phyloP scores from a whole-genome alignment of 2,888 invertebrate species.

The Caenorhabditis sp. region DNA sequence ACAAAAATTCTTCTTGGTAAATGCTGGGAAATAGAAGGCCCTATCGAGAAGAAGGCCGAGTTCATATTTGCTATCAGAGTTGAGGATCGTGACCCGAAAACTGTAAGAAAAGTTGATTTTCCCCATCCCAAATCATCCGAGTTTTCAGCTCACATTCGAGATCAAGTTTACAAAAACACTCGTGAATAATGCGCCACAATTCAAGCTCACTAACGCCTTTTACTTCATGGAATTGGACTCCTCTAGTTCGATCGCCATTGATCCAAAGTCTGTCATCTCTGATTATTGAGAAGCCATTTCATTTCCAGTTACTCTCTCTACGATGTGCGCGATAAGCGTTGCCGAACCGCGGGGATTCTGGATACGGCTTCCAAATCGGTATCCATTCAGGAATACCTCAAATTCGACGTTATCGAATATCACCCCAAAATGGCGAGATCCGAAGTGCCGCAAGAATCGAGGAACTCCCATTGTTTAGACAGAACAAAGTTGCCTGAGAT shows the following conservation, averaged over 20 bases:
- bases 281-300: background rate
- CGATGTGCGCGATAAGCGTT: background rate
- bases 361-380: background rate
- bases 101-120: too few relatives aligned
- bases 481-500: too few relatives aligned
- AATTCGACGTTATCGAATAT: too few relatives aligned
- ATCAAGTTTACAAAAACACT: conserved; percentile 2
- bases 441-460: too few relatives aligned
- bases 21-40: conserved; percentile 19
- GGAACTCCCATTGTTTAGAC: too few relatives aligned
- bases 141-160: conserved; percentile 7
- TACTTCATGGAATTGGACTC: conserved; percentile 30
- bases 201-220: conserved; percentile 7
- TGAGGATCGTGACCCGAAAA: background rate
- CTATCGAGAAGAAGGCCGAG: conserved; percentile 14
- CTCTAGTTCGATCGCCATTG: background rate
- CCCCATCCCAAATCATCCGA: too few relatives aligned
- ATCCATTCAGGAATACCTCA: too few relatives aligned
- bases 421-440: too few relatives aligned
- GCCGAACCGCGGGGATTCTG: background rate
- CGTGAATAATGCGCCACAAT: background rate
- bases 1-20: conserved; percentile 1
- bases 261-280: background rate
- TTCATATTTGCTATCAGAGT: conserved; percentile 18
- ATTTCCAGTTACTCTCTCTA: conserved; percentile 3